Conservation (phyloP, 1,140 invertebrate species). For the Eriosoma lanigerum region DNA sequence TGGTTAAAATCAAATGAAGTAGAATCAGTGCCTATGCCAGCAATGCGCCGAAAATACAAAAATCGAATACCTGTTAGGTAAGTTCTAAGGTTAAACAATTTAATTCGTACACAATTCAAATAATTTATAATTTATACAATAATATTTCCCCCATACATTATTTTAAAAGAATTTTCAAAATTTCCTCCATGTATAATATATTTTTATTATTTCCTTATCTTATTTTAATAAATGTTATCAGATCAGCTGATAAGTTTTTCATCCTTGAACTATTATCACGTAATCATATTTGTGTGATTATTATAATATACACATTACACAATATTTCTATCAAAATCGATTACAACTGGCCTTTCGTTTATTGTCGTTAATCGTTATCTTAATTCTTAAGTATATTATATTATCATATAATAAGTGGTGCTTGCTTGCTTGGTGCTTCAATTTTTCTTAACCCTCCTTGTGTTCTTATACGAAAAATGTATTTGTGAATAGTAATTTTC, state of each 20-base stretch:
- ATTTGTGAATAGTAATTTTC: background rate
- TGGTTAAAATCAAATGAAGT: conserved; percentile 23
- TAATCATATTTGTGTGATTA: conserved; percentile 26
- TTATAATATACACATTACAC: background rate
- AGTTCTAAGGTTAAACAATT: background rate
- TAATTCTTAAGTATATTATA: background rate
- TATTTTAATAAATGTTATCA: background rate
- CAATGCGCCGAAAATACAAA: conserved; percentile 44
- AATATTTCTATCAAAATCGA: conserved; percentile 22
- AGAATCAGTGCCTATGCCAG: conserved; percentile 35
- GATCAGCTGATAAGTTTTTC: conserved; percentile 22
- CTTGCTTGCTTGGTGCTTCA: background rate
- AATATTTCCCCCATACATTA: no score
- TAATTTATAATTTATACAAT: no score
- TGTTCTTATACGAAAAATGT: background rate
- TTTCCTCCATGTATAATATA: background rate
- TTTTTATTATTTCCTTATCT: no score
- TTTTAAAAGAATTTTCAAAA: background rate
- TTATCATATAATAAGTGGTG: background rate
- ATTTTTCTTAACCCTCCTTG: background rate
- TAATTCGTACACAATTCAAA: no score
- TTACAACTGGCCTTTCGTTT: background rate
- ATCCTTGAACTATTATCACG: conserved; percentile 43
- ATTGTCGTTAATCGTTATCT: conserved; percentile 5
- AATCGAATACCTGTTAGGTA: conserved; percentile 27